Percentiles rank a stretch among this genome's conserved stretches.
Evolutionary conservation across 1,140 invertebrate genomes (phyloP).

Genomic region (Diabrotica virgifera): DNA sequence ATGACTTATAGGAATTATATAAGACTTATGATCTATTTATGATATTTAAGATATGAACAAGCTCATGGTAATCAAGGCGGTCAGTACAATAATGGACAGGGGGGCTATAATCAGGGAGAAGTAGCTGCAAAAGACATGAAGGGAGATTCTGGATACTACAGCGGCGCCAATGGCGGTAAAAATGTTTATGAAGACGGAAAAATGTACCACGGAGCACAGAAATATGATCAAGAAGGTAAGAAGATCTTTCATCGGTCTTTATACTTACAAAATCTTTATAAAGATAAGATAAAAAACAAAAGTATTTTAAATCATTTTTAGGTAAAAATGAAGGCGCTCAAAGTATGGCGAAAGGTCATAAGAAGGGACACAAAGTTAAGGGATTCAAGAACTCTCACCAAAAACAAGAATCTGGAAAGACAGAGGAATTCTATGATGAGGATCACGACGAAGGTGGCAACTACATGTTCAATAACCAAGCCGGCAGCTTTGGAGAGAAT

Average conservation of each 20-base stretch:
- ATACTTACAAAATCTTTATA: neutral
- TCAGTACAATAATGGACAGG: slow-evolving; percentile 52
- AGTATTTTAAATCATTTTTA: slow-evolving; percentile 16
- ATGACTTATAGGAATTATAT: too few relatives aligned
- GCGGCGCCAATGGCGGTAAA: slow-evolving; percentile 54
- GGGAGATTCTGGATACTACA: slow-evolving; percentile 56
- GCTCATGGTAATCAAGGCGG: slow-evolving; percentile 53
- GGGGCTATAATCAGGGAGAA: slow-evolving; percentile 53
- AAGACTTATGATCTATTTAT: too few relatives aligned
- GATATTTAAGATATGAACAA: slow-evolving; percentile 49
- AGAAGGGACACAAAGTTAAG: slow-evolving; percentile 63
- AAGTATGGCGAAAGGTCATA: slow-evolving; percentile 57
- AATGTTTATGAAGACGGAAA: slow-evolving; percentile 57
- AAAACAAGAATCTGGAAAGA: slow-evolving; percentile 65
- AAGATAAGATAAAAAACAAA: neutral
- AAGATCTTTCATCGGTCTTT: slow-evolving; percentile 28
- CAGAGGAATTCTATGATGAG: slow-evolving; percentile 64
- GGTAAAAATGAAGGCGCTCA: slow-evolving; percentile 52
- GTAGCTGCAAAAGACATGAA: slow-evolving; percentile 52
- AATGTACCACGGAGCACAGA: slow-evolving; percentile 54
- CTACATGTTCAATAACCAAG: slow-evolving; percentile 50
- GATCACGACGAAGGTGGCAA: slow-evolving; percentile 61
- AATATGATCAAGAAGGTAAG: slow-evolving; percentile 55
- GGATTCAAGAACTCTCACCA: slow-evolving; percentile 64
- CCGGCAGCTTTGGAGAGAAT: slow-evolving; percentile 55